Conservation (phyloP, 2,888 invertebrate genomes). For the Himalopsyche tibetana region DNA sequence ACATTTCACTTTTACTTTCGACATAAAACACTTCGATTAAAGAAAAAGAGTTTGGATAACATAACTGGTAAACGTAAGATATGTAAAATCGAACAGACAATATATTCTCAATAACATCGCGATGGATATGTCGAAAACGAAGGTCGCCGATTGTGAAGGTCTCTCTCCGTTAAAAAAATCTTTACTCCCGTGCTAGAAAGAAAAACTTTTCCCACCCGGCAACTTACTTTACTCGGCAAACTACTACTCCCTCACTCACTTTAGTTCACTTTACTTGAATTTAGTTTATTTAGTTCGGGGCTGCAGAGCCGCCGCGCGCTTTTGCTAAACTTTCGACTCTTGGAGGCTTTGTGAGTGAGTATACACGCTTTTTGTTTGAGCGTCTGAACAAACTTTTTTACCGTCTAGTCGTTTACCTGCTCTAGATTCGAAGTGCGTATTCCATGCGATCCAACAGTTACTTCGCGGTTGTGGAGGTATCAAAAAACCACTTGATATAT, state of each 20-base stretch:
- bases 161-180: slow-evolving; percentile 2
- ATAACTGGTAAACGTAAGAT: no score
- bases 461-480: background rate
- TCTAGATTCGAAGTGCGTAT: slow-evolving; percentile 7
- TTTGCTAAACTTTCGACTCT: slow-evolving; percentile 41
- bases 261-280: slow-evolving; percentile 37
- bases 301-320: slow-evolving; percentile 41
- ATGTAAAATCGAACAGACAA: no score
- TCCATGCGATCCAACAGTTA: background rate
- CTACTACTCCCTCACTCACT: slow-evolving; percentile 42
- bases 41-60: no score
- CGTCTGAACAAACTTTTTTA: slow-evolving; percentile 39
- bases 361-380: slow-evolving; percentile 31
- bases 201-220: slow-evolving; percentile 34
- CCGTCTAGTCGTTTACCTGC: slow-evolving; percentile 28
- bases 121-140: slow-evolving; percentile 13
- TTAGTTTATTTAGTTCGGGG: slow-evolving; percentile 39
- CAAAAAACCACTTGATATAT: background rate
- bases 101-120: background rate
- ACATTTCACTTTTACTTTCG: no score
- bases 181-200: slow-evolving; percentile 14
- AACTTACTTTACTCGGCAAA: slow-evolving; percentile 27
- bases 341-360: slow-evolving; percentile 34
- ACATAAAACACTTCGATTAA: no score
- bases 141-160: slow-evolving; percentile 40